A percentile compares a stretch with the other conserved stretches of the same genome.
Conservation (phyloP, 2,797 vertebrate genomes). For the Pipistrellus pipistrellus region DNA sequence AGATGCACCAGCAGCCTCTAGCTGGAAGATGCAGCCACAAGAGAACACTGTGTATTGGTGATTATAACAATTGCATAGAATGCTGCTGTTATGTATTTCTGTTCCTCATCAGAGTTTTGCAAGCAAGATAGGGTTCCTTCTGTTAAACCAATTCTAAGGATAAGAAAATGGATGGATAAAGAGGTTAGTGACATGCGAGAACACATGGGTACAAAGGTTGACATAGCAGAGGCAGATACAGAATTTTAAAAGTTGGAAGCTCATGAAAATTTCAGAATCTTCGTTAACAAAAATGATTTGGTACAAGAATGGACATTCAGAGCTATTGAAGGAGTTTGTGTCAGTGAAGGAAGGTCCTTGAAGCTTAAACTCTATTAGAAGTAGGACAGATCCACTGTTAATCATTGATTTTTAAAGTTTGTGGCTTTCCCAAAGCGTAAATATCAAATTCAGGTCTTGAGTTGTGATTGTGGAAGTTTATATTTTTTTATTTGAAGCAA, state of each 20-base stretch:
- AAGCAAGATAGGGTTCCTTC: background rate
- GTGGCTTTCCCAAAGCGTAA: background rate
- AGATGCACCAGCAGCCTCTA: constrained; percentile 49
- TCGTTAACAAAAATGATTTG: background rate
- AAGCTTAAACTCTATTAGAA: background rate
- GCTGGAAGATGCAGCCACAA: constrained; percentile 36
- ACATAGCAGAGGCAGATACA: background rate
- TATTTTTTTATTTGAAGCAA: background rate
- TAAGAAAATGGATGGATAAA: background rate
- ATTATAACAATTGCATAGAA: constrained; percentile 55
- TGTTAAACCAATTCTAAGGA: background rate
- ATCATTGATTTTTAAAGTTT: background rate
- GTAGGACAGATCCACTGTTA: background rate
- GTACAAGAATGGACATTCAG: background rate
- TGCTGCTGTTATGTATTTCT: constrained; percentile 26
- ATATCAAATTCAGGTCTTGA: background rate
- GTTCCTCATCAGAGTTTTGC: constrained; percentile 15
- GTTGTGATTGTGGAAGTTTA: background rate
- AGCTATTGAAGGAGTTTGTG: background rate
- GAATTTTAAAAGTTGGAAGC: background rate
- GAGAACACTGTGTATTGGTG: constrained; percentile 42
- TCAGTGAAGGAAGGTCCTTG: background rate
- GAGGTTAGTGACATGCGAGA: background rate
- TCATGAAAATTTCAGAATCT: constrained; percentile 44
- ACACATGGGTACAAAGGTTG: background rate